Base-by-base conservation (phyloP, 2,888 invertebrate genomes). In the Lasioglossum villosulum region DNA sequence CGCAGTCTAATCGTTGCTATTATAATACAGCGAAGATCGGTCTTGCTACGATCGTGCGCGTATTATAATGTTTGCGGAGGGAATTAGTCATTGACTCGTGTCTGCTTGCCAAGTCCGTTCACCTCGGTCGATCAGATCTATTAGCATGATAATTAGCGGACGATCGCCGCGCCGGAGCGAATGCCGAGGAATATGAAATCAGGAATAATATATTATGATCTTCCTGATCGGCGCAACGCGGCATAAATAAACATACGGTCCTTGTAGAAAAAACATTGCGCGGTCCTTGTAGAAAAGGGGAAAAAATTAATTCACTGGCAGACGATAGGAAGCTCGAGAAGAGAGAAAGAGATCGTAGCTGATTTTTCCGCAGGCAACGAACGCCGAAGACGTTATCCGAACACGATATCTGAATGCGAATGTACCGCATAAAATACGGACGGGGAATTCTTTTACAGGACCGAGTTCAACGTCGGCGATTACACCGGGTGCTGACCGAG, bases 81-180 rank as follows among this genome's bases (percentile, higher is more conserved):
- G 63, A n/a, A 72, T 5, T 52, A 78, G 56, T 45, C 71, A 42
- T 42, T 30, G n/a, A 10, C 14, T 30, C 45, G 75, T 19, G 37
- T 3, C 27, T 30, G 30, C 59, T 71, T 39, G 19, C 30, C 37
- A 30, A 81, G 86, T 80, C 0, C 75, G 48, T 78, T 75, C 39
- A 78, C 84, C 81, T 63, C 34, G 56, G n/a, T 45, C 52, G 68
- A 19, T 78, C 34, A 56, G 71, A 72, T 66, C 82, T 79, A 80
- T 86, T 79, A 82, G 72, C 77, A 86, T 86, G 72, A 59, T 75
- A 86, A 86, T 86, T 82, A 86, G 42, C 48, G 48, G 48, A 42
- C 59, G 75, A 80, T 75, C 37, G 34, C 19, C 19, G 37, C 37
- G 34, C 19, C 19, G 37, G 19, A 56, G 39, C 30, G 63, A 63